These are phyloP conservation scores for Hyperopisus bebe DNA, from an alignment of 2,113 vertebrate genomes.

Conservation along the genomic window DNA sequence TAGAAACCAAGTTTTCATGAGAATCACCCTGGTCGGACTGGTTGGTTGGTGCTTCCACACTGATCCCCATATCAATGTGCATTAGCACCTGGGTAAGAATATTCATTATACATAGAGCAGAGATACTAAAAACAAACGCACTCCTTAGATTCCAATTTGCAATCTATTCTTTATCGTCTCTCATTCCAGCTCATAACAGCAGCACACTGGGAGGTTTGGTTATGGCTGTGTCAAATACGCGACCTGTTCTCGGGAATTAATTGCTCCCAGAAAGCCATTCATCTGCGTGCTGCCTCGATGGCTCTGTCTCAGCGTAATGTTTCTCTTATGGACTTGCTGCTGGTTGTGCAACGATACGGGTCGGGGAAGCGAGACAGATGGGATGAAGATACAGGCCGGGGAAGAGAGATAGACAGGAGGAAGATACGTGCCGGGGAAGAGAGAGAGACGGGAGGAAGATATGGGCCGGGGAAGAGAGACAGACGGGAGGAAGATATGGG, in stretches of 20 bases:
- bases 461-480: neutral
- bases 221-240: neutral
- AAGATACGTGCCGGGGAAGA: neutral
- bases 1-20: no score
- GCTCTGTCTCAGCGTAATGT: neutral
- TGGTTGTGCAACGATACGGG: neutral
- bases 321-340: neutral
- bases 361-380: constrained; percentile 26
- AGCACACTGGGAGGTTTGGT: neutral
- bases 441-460: neutral
- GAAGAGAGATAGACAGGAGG: no score
- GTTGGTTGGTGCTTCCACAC: neutral
- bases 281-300: neutral
- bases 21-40: no score
- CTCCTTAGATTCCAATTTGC: neutral
- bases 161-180: neutral
- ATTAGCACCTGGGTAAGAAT: neutral
- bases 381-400: neutral
- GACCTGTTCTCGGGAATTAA: neutral
- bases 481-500: constrained; percentile 6
- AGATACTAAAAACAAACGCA: neutral
- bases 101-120: neutral
- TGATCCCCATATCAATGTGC: neutral
- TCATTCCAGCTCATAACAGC: neutral
- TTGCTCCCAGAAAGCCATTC: neutral